phyloP scores from a whole-genome alignment of 2,888 invertebrate genomes.

The Coremacera marginata region DNA sequence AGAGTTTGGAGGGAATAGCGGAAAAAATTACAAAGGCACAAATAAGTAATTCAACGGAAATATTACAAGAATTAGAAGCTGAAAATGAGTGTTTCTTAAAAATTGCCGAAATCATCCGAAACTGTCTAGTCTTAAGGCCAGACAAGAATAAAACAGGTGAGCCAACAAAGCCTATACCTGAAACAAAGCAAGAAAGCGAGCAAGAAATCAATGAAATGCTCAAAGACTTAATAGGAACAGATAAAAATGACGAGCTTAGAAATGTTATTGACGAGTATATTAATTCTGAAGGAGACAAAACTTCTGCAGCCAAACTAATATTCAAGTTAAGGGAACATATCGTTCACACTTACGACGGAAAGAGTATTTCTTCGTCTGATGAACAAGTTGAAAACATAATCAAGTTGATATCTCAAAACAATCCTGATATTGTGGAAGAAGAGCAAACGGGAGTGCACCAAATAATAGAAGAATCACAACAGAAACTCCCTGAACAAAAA shows the following conservation, averaged over 20 bases:
- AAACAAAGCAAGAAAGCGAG: background rate
- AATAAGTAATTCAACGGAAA: background rate
- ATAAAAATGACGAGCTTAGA: slow-evolving; percentile 38
- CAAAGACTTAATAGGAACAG: background rate
- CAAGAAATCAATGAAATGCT: background rate
- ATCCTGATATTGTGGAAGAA: slow-evolving; percentile 44
- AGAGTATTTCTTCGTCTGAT: slow-evolving; percentile 18
- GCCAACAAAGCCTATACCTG: background rate
- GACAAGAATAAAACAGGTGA: background rate
- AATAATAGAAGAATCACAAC: too few species aligned
- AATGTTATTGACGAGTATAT: slow-evolving; percentile 41
- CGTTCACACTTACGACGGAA: slow-evolving; percentile 63
- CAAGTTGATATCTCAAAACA: slow-evolving; percentile 42
- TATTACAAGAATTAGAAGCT: slow-evolving; percentile 20
- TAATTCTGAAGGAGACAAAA: slow-evolving; percentile 45
- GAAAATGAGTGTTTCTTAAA: slow-evolving; percentile 17
- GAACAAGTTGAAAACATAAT: slow-evolving; percentile 48
- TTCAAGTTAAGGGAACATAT: slow-evolving; percentile 62
- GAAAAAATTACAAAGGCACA: background rate
- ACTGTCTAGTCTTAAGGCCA: background rate
- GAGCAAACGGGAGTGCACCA: too few species aligned
- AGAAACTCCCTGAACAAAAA: too few species aligned
- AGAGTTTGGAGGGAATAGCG: background rate
- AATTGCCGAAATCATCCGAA: slow-evolving; percentile 5
- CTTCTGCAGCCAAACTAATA: slow-evolving; percentile 53